Conservation (phyloP, 2,888 invertebrate species). For the Heliconius erato region DNA sequence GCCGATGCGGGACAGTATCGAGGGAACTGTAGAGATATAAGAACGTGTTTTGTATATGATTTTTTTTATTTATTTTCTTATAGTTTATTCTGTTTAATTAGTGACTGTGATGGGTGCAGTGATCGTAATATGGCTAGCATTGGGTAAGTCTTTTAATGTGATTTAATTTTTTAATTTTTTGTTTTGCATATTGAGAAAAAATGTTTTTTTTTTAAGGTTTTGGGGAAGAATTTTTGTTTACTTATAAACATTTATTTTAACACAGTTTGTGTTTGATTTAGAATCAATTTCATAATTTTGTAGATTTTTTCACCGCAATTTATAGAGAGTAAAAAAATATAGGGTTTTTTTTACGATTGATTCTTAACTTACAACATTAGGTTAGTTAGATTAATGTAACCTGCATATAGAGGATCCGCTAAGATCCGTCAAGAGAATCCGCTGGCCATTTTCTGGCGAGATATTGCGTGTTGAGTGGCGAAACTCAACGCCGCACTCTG, state of each 20-base stretch:
- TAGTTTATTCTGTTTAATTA: slow-evolving; percentile 51
- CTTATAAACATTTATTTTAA: neutral
- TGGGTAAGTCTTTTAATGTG: slow-evolving; percentile 6
- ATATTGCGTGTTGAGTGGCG: no score
- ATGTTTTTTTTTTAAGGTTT: neutral
- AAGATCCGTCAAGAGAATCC: no score
- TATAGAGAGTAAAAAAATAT: no score
- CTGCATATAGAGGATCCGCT: no score
- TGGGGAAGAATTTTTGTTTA: neutral
- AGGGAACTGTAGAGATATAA: slow-evolving; percentile 49
- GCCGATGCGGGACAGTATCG: slow-evolving; percentile 55
- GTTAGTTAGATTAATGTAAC: no score
- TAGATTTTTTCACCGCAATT: no score
- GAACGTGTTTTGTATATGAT: slow-evolving; percentile 53
- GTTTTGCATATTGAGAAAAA: neutral
- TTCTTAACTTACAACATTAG: no score
- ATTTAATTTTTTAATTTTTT: neutral
- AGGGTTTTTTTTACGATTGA: no score
- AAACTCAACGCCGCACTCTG: no score
- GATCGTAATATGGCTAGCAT: slow-evolving; percentile 21
- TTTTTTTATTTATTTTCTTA: slow-evolving; percentile 39
- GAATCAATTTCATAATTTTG: neutral
- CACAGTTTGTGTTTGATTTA: neutral
- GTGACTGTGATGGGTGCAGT: slow-evolving; percentile 49
- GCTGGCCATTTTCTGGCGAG: no score